A percentile compares a stretch with the other conserved stretches of the same genome.
These are phyloP conservation scores for Sander lucioperca DNA, from an alignment of 2,113 vertebrate species.

Conservation along the genomic window DNA sequence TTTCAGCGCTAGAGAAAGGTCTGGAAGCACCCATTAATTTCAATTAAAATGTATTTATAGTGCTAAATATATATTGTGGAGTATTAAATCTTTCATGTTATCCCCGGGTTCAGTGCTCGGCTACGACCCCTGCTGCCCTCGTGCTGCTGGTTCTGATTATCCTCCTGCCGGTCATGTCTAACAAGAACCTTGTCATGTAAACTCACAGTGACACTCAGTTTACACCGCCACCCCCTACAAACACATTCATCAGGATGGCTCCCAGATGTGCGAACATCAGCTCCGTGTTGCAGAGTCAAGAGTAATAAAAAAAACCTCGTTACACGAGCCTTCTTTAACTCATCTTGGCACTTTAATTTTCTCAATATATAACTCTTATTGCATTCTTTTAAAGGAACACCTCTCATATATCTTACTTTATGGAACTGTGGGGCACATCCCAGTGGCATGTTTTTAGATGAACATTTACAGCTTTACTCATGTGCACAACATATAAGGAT, in stretches of 20 bases:
- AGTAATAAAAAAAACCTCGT: not conserved
- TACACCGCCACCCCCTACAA: not conserved
- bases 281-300: not conserved
- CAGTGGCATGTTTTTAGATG: too few species aligned
- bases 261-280: slow-evolving; percentile 32
- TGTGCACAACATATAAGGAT: not conserved
- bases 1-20: too few species aligned
- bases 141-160: slow-evolving; percentile 25
- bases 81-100: not conserved
- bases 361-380: not conserved
- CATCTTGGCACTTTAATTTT: slow-evolving; percentile 11
- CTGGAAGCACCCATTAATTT: too few species aligned
- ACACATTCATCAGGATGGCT: not conserved
- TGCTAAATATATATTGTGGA: too few species aligned
- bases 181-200: not conserved
- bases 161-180: not conserved
- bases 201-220: slow-evolving; percentile 5
- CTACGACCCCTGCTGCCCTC: too few species aligned
- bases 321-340: not conserved
- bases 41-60: too few species aligned
- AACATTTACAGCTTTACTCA: not conserved
- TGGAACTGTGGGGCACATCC: not conserved
- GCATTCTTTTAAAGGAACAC: not conserved
- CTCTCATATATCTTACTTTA: not conserved
- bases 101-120: not conserved